Evolutionary conservation across 2,113 vertebrate genomes (phyloP), one percentile per base, ranked within the genome.

Genomic region (Collichthys lucidus): DNA sequence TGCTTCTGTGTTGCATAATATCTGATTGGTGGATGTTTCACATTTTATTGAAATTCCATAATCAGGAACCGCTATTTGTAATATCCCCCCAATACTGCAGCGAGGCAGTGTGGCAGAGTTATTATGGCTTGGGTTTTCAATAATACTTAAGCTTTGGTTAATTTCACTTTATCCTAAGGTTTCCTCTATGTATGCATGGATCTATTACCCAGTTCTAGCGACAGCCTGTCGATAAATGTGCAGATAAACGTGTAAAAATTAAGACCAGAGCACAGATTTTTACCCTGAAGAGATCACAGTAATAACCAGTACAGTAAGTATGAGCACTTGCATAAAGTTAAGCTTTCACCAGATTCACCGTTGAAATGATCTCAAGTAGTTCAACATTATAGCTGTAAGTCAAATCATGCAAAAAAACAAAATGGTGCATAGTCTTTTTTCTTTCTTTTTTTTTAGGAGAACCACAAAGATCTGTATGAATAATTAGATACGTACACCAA

Each of bases 231-330:
- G 55, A 46, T 4, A 64, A 40, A 40, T 64, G 72, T 75, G 80
- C 61, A 75, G 75, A 66, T 79, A 55, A 57, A 70, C 52, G 59
- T 74, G 56, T 77, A 72, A 63, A 73, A 53, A 50, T 69, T 73
- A 75, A 81, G 57, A 80, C 55, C 60, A 83, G 60, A 83, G 63
- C 55, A 62, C 61, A 78, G 49, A 75, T 62, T 61, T 81, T 71
- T 50, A 83, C 67, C 87, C 87, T 87, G 78, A 91, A 90, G 53
- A 85, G 67, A 88, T 90, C 87, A 83, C 90, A 91, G 92, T 93
- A 82, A 81, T 76, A 82, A 87, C 80, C 85, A 85, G 63, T 90
- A 86, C 78, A 92, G 87, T 89, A 74, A 86, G 67, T 91, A 62
- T 77, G 82, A 82, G 77, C 68, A 85, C 66, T 90, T 91, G 82